Conservation (phyloP, 2,797 vertebrate genomes). For the Microchirus variegatus region DNA sequence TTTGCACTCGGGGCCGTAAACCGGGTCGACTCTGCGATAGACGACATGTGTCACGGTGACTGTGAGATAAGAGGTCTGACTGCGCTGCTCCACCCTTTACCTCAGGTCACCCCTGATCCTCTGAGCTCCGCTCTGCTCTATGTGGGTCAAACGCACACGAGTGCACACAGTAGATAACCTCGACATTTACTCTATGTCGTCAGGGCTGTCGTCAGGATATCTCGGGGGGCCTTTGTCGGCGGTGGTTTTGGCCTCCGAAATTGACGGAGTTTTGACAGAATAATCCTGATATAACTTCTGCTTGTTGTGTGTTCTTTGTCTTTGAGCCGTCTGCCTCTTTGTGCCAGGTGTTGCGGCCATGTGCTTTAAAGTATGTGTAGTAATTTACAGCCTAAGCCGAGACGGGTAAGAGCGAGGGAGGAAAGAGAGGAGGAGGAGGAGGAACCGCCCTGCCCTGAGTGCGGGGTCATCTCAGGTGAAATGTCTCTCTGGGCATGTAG, state of each 20-base stretch:
- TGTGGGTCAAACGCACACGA: slow-evolving; percentile 65
- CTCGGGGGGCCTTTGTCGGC: too few relatives aligned
- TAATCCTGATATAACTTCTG: too few relatives aligned
- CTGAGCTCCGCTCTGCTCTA: slow-evolving; percentile 39
- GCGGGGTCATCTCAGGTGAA: slow-evolving; percentile 79
- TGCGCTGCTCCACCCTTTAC: slow-evolving; percentile 70
- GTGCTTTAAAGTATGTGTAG: slow-evolving; percentile 68
- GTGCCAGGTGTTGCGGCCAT: slow-evolving; percentile 71
- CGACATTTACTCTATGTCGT: not conserved
- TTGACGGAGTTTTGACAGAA: too few relatives aligned
- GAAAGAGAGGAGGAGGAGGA: slow-evolving; percentile 32
- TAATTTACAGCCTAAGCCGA: slow-evolving; percentile 61
- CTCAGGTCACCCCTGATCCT: slow-evolving; percentile 56
- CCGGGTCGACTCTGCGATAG: slow-evolving; percentile 64
- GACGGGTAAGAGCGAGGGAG: slow-evolving; percentile 37
- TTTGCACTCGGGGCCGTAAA: slow-evolving; percentile 30
- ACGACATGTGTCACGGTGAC: slow-evolving; percentile 56
- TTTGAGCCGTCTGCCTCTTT: slow-evolving; percentile 40
- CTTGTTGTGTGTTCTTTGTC: slow-evolving; percentile 32
- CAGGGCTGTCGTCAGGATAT: slow-evolving; percentile 4
- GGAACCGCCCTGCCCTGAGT: slow-evolving; percentile 56
- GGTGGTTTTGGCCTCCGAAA: too few relatives aligned
- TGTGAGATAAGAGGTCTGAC: slow-evolving; percentile 61
- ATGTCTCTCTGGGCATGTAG: slow-evolving; percentile 58
- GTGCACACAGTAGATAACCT: slow-evolving; percentile 30